Evolutionary conservation across 1,140 invertebrate species (phyloP).

Genomic region (Archivesica marissinica): DNA sequence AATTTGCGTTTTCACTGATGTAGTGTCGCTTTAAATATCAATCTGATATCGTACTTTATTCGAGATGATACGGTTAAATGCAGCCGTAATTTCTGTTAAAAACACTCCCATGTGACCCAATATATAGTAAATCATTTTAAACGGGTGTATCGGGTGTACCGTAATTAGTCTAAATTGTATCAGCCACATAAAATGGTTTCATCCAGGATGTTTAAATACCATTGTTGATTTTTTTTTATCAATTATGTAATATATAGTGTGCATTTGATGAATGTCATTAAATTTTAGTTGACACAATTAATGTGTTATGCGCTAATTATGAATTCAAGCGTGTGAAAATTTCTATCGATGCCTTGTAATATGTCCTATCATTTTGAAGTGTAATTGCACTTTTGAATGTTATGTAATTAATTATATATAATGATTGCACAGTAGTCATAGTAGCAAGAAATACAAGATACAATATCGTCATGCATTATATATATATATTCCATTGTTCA

Average conservation of each 20-base stretch:
- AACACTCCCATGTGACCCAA: conserved; percentile 6
- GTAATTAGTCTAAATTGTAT: conserved; percentile 28
- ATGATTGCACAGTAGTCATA: too few relatives aligned
- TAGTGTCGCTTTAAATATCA: too few relatives aligned
- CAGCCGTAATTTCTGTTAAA: conserved; percentile 17
- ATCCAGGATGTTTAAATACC: conserved; percentile 10
- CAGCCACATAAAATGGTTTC: neutral
- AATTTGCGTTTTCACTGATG: too few relatives aligned
- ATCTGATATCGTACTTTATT: conserved; percentile 23
- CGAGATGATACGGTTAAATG: neutral
- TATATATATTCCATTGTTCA: neutral
- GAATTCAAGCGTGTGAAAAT: neutral
- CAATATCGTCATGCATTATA: too few relatives aligned
- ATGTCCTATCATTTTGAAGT: conserved; percentile 2
- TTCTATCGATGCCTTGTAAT: neutral
- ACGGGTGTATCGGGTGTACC: conserved; percentile 17
- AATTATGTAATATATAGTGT: conserved; percentile 27
- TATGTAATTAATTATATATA: conserved; percentile 31
- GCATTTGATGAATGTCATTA: conserved; percentile 11
- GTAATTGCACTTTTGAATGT: conserved; percentile 1
- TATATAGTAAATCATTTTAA: conserved; percentile 27
- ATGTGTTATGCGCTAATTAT: conserved; percentile 1
- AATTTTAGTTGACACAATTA: conserved; percentile 17
- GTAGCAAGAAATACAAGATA: too few relatives aligned
- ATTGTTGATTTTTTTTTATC: conserved; percentile 32